Percentiles rank a stretch among this genome's conserved stretches.
These are phyloP conservation scores for Macropis europaea DNA, from an alignment of 2,888 invertebrate genomes.

Conservation along the genomic window DNA sequence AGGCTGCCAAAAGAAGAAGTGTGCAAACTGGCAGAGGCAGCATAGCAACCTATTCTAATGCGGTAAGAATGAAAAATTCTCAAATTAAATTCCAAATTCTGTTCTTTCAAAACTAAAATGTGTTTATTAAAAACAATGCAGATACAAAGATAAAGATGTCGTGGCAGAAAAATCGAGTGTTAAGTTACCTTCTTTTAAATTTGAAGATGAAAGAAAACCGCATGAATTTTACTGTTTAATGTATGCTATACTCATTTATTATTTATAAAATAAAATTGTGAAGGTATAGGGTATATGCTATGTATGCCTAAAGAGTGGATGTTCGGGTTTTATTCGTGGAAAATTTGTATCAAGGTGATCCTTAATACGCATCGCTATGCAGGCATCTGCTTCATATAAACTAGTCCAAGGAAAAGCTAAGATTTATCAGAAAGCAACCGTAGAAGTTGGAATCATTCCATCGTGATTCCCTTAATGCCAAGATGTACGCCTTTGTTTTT, in stretches of 20 bases:
- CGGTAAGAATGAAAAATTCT: slow-evolving; percentile 61
- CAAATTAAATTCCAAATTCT: neutral
- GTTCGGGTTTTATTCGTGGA: neutral
- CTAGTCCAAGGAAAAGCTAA: slow-evolving; percentile 37
- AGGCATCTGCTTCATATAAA: neutral
- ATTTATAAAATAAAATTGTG: too few species aligned
- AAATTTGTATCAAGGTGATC: neutral
- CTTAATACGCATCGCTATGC: neutral
- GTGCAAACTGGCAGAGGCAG: slow-evolving; percentile 76
- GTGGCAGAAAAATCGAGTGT: too few species aligned
- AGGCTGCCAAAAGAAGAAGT: slow-evolving; percentile 86
- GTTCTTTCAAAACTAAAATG: neutral
- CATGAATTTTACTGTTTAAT: too few species aligned
- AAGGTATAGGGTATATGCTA: too few species aligned
- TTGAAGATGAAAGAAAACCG: too few species aligned
- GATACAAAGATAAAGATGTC: too few species aligned
- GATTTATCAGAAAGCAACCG: neutral
- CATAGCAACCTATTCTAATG: slow-evolving; percentile 58
- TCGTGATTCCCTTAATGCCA: neutral
- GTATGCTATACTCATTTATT: too few species aligned
- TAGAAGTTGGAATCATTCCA: slow-evolving; percentile 11
- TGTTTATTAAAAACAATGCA: neutral
- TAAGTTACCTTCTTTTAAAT: too few species aligned
- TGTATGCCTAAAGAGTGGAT: too few species aligned
- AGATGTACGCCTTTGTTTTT: slow-evolving; percentile 8